Percentiles rank a stretch among this genome's conserved stretches.
Evolutionary conservation across 2,797 vertebrate genomes (phyloP).

Genomic region (Poeciliopsis infans): DNA sequence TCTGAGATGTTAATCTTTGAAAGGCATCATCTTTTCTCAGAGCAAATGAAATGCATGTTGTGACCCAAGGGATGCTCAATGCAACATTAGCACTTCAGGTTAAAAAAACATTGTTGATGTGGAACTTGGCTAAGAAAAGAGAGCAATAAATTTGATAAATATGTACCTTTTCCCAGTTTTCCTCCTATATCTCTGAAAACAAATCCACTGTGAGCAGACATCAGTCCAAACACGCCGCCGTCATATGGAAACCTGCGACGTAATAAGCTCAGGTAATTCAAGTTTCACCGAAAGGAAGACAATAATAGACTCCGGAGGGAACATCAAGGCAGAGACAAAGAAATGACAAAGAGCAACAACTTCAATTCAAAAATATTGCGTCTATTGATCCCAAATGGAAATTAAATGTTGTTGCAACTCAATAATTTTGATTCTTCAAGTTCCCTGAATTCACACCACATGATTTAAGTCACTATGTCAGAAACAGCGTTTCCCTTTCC

Average conservation of each 20-base stretch:
- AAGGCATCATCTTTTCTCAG: not conserved
- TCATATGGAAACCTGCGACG: conserved; percentile 40
- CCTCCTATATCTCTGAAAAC: not conserved
- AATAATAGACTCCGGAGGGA: conserved; percentile 58
- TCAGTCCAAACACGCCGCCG: not conserved
- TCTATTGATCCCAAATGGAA: too few species aligned
- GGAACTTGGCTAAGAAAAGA: not conserved
- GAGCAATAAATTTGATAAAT: not conserved
- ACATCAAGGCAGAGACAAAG: conserved; percentile 52
- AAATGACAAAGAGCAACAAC: conserved; percentile 69
- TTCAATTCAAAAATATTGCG: too few species aligned
- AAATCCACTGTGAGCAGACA: not conserved
- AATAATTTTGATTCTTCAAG: too few species aligned
- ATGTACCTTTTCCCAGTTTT: not conserved
- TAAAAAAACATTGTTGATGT: not conserved
- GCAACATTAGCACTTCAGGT: not conserved
- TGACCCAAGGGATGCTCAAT: not conserved
- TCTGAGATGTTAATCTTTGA: conserved; percentile 1
- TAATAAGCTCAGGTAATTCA: conserved; percentile 47
- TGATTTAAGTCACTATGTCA: too few species aligned
- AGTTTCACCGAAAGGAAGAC: conserved; percentile 47
- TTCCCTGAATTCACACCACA: too few species aligned
- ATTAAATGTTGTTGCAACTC: too few species aligned
- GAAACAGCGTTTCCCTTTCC: too few species aligned
- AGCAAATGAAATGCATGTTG: conserved; percentile 6